phyloP scores from a whole-genome alignment of 2,888 invertebrate species.

The Hofmannophila pseudospretella region DNA sequence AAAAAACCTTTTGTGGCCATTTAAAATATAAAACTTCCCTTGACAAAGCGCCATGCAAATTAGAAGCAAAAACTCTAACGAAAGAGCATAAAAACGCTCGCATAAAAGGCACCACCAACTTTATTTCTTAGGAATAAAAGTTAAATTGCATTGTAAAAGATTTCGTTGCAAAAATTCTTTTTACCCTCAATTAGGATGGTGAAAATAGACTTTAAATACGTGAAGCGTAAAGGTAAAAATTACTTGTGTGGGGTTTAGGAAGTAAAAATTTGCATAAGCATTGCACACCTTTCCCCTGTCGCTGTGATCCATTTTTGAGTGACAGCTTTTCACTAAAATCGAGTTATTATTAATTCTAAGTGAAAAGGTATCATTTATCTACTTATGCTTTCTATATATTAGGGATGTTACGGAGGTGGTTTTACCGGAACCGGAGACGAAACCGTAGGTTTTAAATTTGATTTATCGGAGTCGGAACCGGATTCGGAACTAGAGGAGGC shows the following conservation, averaged over 20 bases:
- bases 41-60: constrained; percentile 75
- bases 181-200: constrained; percentile 26
- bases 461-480: too few relatives aligned
- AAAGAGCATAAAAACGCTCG: constrained; percentile 27
- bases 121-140: constrained; percentile 28
- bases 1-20: constrained; percentile 76
- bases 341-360: constrained; percentile 23
- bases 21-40: constrained; percentile 68
- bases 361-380: not conserved
- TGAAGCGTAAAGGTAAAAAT: constrained; percentile 24
- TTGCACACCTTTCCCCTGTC: constrained; percentile 70
- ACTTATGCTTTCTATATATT: too few relatives aligned
- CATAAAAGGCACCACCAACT: constrained; percentile 18
- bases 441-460: too few relatives aligned
- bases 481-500: too few relatives aligned
- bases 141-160: constrained; percentile 30
- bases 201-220: constrained; percentile 21
- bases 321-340: constrained; percentile 51
- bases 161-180: constrained; percentile 39
- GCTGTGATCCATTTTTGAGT: constrained; percentile 67
- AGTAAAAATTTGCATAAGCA: constrained; percentile 67
- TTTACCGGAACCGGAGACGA: too few relatives aligned
- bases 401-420: too few relatives aligned
- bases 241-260: constrained; percentile 20
- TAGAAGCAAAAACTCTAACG: constrained; percentile 38